These are phyloP conservation scores for Lithophane socia DNA, from an alignment of 2,888 invertebrate species.

Conservation along the genomic window DNA sequence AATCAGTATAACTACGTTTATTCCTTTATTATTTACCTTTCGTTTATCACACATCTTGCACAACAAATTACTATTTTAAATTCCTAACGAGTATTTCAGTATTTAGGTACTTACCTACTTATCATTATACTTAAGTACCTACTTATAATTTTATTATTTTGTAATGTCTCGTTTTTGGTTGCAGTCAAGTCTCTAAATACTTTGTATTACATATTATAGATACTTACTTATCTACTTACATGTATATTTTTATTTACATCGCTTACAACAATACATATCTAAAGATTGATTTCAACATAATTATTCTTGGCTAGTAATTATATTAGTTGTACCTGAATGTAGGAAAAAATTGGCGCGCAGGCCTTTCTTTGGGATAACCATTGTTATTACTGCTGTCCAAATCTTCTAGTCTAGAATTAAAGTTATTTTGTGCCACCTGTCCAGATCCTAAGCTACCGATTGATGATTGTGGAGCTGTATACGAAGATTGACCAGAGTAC, in stretches of 20 bases:
- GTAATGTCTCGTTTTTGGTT: constrained; percentile 48
- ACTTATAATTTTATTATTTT: neutral
- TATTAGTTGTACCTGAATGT: constrained; percentile 54
- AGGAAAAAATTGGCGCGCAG: constrained; percentile 76
- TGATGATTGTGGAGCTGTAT: constrained; percentile 84
- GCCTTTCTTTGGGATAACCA: constrained; percentile 80
- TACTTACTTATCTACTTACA: constrained; percentile 17
- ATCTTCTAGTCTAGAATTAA: constrained; percentile 81
- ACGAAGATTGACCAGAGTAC: constrained; percentile 86
- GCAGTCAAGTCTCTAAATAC: constrained; percentile 40
- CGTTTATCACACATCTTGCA: constrained; percentile 20
- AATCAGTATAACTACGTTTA: neutral
- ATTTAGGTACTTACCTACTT: neutral
- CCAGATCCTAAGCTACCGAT: constrained; percentile 79
- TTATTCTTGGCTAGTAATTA: neutral
- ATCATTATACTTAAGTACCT: neutral
- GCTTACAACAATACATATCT: neutral
- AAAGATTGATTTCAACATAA: neutral
- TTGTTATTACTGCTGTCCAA: constrained; percentile 74
- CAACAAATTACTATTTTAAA: neutral
- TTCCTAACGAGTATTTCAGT: constrained; percentile 3
- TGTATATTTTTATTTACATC: constrained; percentile 48
- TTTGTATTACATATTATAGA: neutral
- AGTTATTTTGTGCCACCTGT: constrained; percentile 70
- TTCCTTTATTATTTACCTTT: constrained; percentile 5